phyloP scores from a whole-genome alignment of 2,797 vertebrate species.

The Remorina albescens region DNA sequence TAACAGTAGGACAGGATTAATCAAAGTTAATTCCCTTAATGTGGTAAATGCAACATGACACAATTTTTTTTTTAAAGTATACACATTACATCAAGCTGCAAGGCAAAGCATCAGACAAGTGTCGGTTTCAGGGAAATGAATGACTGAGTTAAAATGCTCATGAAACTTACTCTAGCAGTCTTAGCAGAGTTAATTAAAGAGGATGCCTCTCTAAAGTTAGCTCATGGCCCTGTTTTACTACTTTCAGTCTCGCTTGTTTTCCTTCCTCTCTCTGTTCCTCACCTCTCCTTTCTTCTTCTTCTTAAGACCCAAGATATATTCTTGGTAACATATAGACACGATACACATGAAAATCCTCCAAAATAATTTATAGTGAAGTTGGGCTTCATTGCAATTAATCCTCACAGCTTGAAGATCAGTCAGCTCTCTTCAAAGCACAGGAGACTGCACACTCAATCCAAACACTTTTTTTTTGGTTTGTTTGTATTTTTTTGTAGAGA shows the following conservation, averaged over 20 bases:
- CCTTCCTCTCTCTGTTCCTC: slow-evolving; percentile 41
- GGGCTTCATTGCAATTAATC: slow-evolving; percentile 34
- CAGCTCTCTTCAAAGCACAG: background rate
- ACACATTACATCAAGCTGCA: slow-evolving; percentile 17
- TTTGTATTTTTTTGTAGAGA: too few species aligned
- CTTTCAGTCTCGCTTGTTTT: slow-evolving; percentile 61
- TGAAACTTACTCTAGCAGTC: slow-evolving; percentile 66
- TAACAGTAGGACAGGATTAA: slow-evolving; percentile 16
- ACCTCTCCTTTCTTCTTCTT: slow-evolving; percentile 50
- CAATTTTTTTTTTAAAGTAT: slow-evolving; percentile 2
- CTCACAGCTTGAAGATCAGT: slow-evolving; percentile 26
- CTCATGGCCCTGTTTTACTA: slow-evolving; percentile 69
- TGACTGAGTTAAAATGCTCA: slow-evolving; percentile 59
- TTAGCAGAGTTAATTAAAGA: slow-evolving; percentile 81
- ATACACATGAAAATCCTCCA: slow-evolving; percentile 44
- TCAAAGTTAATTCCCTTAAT: slow-evolving; percentile 34
- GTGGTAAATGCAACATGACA: slow-evolving; percentile 14
- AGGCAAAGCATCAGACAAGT: slow-evolving; percentile 42
- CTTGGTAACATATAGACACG: slow-evolving; percentile 55
- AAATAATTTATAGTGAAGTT: slow-evolving; percentile 51
- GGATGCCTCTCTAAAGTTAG: slow-evolving; percentile 78
- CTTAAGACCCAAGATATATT: slow-evolving; percentile 19
- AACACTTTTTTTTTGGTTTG: background rate
- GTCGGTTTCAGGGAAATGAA: slow-evolving; percentile 59
- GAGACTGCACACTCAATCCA: background rate